Percentiles rank a stretch among this genome's conserved stretches.
Conservation (phyloP, 64 coral and sea anemone species). For the Porites lutea region DNA sequence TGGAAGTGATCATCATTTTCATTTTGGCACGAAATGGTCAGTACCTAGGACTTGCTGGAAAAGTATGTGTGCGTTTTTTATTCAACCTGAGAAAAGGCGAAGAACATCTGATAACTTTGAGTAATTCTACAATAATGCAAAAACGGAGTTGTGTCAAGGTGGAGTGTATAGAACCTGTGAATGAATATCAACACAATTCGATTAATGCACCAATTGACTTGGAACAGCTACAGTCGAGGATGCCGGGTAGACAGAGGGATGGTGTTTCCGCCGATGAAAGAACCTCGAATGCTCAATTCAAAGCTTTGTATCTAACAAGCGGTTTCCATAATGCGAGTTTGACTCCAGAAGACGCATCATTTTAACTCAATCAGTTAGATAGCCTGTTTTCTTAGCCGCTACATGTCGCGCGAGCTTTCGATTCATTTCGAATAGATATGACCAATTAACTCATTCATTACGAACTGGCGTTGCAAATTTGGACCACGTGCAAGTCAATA, state of each 20-base stretch:
- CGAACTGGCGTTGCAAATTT: too few relatives aligned
- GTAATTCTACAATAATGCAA: neutral
- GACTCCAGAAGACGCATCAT: too few relatives aligned
- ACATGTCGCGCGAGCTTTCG: too few relatives aligned
- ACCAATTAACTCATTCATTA: too few relatives aligned
- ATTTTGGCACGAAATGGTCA: neutral
- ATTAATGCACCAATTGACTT: neutral
- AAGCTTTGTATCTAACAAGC: too few relatives aligned
- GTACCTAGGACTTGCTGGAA: neutral
- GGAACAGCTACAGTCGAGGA: too few relatives aligned
- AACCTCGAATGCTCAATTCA: too few relatives aligned
- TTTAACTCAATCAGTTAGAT: too few relatives aligned
- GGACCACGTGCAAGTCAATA: too few relatives aligned
- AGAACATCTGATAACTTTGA: slow-evolving; percentile 7
- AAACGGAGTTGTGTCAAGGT: neutral
- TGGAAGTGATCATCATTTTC: slow-evolving; percentile 2
- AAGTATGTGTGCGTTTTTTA: neutral
- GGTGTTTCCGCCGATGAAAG: neutral
- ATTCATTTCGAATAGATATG: too few relatives aligned
- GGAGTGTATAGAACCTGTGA: neutral
- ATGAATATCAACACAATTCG: neutral
- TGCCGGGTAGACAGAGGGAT: neutral
- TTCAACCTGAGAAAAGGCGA: slow-evolving; percentile 27
- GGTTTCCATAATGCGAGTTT: too few relatives aligned
- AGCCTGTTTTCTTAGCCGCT: too few relatives aligned